Evolutionary conservation across 2,113 vertebrate species (phyloP), one percentile per base, ranked within the genome.

Genomic region (Calyptomena viridis): DNA sequence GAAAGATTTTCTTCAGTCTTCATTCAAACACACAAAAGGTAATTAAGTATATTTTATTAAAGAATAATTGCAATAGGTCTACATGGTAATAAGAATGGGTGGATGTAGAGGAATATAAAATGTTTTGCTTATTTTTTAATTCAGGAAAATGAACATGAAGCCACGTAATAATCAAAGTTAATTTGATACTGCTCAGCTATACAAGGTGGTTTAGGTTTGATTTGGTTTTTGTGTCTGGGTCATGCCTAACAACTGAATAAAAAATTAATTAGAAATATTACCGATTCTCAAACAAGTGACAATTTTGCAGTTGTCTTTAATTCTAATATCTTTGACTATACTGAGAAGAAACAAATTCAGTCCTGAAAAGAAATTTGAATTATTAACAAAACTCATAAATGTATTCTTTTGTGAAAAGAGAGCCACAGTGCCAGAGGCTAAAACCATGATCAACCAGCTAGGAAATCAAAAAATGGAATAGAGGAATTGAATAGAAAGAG

Each of bases 371-470:
- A 78, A 52, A 56, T 79, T 86, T 62, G 49, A 42, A 81, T 93
- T 95, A 74, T 47, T 88, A 90, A 92, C 77, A 74, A 60, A 93
- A 93, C n/a, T n/a, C n/a, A n/a, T n/a, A n/a, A 83, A 95, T 12
- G 9, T 16, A 49, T 87, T 77, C 6, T 18, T 55, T 55, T 53
- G 11, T 72, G 42, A 72, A 87, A 80, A 59, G 44, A 71, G 42
- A 68, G 11, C 5, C 33, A 75, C 25, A 25, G 16, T 91, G 68
- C 63, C 66, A 83, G 63, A 46, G 52, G 22, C 47, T 78, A 60
- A 78, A 73, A 89, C 91, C 83, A 64, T 13, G 2, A 69, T 72
- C 27, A 64, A 3, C 20, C 35, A 56, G 30, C 27, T 59, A 63
- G 68, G 30, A 74, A 42, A 7, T 62, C 12, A 44, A 24, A 47